These are phyloP conservation scores for Mormoops blainvillei DNA, from an alignment of 2,113 vertebrate genomes.

Conservation along the genomic window DNA sequence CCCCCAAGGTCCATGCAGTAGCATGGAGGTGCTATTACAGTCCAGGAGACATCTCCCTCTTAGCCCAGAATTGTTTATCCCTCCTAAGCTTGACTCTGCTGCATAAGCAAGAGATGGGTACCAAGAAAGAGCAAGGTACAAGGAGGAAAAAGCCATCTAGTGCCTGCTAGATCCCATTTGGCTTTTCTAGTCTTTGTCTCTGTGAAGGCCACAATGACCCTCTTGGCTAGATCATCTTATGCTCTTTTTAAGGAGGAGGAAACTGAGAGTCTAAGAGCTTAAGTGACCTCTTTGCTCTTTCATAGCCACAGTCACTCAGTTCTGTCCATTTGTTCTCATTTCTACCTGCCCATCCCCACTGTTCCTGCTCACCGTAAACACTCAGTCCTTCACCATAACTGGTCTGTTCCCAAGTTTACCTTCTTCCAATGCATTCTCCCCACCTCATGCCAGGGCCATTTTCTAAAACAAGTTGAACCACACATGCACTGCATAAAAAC, in stretches of 20 bases:
- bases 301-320: neutral
- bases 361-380: neutral
- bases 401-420: neutral
- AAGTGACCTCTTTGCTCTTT: conserved; percentile 9
- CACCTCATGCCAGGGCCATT: neutral
- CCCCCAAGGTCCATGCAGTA: neutral
- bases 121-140: neutral
- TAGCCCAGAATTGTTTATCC: neutral
- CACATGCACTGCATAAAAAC: neutral
- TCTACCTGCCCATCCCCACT: neutral
- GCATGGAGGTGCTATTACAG: neutral
- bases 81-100: neutral
- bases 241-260: neutral
- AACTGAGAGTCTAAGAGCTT: neutral
- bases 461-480: neutral
- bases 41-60: neutral
- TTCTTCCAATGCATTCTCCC: neutral
- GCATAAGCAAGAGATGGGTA: neutral
- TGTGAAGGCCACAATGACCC: neutral
- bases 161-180: neutral
- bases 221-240: neutral
- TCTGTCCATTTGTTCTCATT: no score
- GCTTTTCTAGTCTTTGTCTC: neutral
- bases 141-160: neutral
- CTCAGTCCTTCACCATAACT: neutral